A percentile compares a stretch with the other conserved stretches of the same genome.
phyloP scores from a whole-genome alignment of 2,113 vertebrate genomes.

The Ramphastos sulfuratus region DNA sequence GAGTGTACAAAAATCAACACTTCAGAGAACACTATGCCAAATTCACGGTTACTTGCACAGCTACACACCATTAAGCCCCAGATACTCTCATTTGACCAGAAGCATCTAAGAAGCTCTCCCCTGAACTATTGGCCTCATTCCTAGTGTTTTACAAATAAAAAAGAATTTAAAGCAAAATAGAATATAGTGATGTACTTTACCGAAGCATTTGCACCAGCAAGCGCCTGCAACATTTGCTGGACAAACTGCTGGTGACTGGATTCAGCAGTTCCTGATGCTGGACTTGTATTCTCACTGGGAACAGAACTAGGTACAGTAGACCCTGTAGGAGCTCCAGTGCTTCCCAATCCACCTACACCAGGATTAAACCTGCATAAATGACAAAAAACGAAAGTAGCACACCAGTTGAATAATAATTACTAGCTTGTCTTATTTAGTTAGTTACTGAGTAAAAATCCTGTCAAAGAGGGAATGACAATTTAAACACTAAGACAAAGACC shows the following conservation, averaged over 20 bases:
- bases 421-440: not conserved
- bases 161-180: not conserved
- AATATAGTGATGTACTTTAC: slow-evolving; percentile 52
- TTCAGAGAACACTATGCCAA: not conserved
- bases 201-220: slow-evolving; percentile 82
- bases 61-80: not conserved
- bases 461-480: not conserved
- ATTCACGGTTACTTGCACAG: not conserved
- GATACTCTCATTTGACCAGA: not conserved
- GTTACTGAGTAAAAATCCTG: not conserved
- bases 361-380: slow-evolving; percentile 65
- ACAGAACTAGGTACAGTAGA: slow-evolving; percentile 58
- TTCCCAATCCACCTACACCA: slow-evolving; percentile 73
- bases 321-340: slow-evolving; percentile 54
- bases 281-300: slow-evolving; percentile 71
- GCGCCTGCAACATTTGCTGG: slow-evolving; percentile 88
- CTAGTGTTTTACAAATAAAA: not conserved
- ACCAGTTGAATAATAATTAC: not conserved
- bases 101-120: not conserved
- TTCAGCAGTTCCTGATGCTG: slow-evolving; percentile 71
- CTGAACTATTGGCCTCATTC: not conserved
- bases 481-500: not conserved
- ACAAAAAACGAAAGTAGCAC: not conserved
- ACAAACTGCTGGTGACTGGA: slow-evolving; percentile 87
- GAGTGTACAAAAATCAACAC: not conserved